Conservation (phyloP, 2,113 vertebrate genomes). For the Neodontobutis hainanensis region DNA sequence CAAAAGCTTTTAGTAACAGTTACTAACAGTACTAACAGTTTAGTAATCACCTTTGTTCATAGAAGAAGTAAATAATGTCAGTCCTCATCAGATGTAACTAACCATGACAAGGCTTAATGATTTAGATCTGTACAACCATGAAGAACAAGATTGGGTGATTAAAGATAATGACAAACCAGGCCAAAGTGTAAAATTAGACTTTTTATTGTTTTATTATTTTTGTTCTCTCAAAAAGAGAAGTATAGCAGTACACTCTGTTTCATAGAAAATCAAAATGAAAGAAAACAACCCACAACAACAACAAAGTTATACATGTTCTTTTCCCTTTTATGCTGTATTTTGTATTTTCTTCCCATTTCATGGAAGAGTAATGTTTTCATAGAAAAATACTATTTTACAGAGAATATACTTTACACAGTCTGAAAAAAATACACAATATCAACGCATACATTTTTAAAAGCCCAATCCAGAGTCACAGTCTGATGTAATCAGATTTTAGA, state of each 20-base stretch:
- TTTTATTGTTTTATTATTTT: conserved; percentile 60
- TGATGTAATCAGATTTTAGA: background rate
- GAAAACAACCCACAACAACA: conserved; percentile 38
- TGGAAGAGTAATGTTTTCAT: conserved; percentile 76
- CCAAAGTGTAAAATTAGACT: conserved; percentile 46
- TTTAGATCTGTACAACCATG: too few species aligned
- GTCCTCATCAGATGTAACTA: too few species aligned
- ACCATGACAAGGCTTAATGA: too few species aligned
- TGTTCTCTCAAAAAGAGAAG: conserved; percentile 64
- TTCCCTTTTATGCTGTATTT: conserved; percentile 53
- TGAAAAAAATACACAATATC: conserved; percentile 87
- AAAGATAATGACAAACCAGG: conserved; percentile 16
- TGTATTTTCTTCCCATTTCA: conserved; percentile 79
- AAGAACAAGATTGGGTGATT: too few species aligned
- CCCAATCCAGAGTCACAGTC: conserved; percentile 43
- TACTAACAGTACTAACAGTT: too few species aligned
- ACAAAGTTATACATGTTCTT: conserved; percentile 57
- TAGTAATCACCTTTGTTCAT: too few species aligned
- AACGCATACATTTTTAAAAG: conserved; percentile 61
- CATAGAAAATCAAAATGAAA: conserved; percentile 51
- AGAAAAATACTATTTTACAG: conserved; percentile 98
- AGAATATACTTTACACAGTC: conserved; percentile 91
- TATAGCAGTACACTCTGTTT: conserved; percentile 59
- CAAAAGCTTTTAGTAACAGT: too few species aligned
- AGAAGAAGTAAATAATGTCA: too few species aligned